A percentile compares a stretch with the other conserved stretches of the same genome.
These are phyloP conservation scores for Siniperca scherzeri DNA, from an alignment of 2,797 vertebrate species.

Conservation along the genomic window DNA sequence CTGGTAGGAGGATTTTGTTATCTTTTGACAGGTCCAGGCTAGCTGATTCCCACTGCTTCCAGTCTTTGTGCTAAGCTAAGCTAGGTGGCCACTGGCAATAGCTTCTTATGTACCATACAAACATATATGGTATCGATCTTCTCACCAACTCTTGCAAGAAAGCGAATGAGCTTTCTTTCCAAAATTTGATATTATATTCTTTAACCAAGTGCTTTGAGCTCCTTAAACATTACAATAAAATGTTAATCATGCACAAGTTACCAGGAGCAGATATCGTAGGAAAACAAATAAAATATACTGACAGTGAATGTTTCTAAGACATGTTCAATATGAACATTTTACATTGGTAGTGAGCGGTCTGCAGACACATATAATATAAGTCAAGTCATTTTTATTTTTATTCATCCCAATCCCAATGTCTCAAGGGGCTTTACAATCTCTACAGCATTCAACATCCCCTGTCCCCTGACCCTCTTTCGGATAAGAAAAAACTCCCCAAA, in stretches of 20 bases:
- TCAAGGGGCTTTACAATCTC: too few species aligned
- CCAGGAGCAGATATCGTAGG: not conserved
- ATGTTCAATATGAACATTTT: not conserved
- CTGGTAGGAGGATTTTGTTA: not conserved
- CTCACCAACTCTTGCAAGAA: not conserved
- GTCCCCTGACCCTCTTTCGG: too few species aligned
- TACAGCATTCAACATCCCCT: too few species aligned
- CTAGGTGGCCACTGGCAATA: not conserved
- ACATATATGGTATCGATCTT: not conserved
- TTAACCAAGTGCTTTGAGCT: not conserved
- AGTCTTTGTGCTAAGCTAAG: slow-evolving; percentile 5
- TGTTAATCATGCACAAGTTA: not conserved
- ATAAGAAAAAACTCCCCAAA: too few species aligned
- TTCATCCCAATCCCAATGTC: too few species aligned
- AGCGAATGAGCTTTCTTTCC: not conserved
- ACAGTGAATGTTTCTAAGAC: not conserved
- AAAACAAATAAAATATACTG: not conserved
- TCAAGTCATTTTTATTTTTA: too few species aligned
- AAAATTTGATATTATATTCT: not conserved
- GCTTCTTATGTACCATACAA: not conserved
- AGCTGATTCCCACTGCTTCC: not conserved
- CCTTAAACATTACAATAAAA: not conserved
- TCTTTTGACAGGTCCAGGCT: not conserved
- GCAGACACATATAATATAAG: not conserved
- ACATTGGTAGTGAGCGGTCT: not conserved